A percentile compares a stretch with the other conserved stretches of the same genome.
phyloP scores from a whole-genome alignment of 2,888 invertebrate species.

The Pheosia gnoma region DNA sequence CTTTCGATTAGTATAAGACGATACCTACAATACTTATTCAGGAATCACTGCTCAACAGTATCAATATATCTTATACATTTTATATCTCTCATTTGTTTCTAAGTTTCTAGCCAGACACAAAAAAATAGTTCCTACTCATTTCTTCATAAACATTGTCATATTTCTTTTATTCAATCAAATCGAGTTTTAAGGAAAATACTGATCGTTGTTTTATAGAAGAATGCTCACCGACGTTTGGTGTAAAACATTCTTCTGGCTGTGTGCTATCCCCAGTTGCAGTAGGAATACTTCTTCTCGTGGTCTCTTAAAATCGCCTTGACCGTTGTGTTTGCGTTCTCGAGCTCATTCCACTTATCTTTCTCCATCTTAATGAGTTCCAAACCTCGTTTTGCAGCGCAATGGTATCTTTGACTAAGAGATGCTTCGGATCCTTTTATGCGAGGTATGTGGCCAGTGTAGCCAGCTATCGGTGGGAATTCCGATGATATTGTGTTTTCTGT shows the following conservation, averaged over 20 bases:
- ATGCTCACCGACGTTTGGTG: slow-evolving; percentile 73
- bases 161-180: neutral
- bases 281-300: slow-evolving; percentile 72
- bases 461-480: slow-evolving; percentile 88
- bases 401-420: slow-evolving; percentile 87
- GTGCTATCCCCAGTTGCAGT: slow-evolving; percentile 83
- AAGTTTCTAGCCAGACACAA: neutral
- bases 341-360: slow-evolving; percentile 74
- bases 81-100: neutral
- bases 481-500: slow-evolving; percentile 86
- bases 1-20: slow-evolving; percentile 13
- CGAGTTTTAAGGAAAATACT: slow-evolving; percentile 45
- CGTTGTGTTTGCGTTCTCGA: slow-evolving; percentile 67
- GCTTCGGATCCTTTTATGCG: slow-evolving; percentile 87
- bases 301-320: slow-evolving; percentile 71
- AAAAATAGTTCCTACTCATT: neutral
- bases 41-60: neutral
- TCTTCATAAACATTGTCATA: neutral
- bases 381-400: slow-evolving; percentile 87
- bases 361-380: slow-evolving; percentile 84
- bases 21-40: neutral
- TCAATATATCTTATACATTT: neutral
- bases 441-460: slow-evolving; percentile 90
- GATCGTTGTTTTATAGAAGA: slow-evolving; percentile 63
- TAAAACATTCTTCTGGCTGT: slow-evolving; percentile 83